Conservation (phyloP, 2,888 invertebrate species). For the Mesopsocus fuscifrons region DNA sequence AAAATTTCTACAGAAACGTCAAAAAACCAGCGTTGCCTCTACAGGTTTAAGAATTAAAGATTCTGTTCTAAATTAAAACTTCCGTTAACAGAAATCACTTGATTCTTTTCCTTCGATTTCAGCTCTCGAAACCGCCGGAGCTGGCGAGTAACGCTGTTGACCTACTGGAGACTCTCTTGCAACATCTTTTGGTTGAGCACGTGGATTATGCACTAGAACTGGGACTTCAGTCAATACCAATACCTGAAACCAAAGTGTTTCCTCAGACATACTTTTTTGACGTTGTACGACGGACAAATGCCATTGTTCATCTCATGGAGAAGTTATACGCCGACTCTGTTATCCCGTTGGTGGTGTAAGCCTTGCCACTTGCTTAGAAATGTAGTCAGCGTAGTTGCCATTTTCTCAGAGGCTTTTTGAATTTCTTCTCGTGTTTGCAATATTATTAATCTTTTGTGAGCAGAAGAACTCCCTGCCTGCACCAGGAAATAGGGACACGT, state of each 20-base stretch:
- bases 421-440: no score
- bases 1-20: no score
- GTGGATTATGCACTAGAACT: conserved; percentile 92
- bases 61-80: no score
- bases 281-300: conserved; percentile 80
- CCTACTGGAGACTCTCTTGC: conserved; percentile 66
- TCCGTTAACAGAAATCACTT: no score
- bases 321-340: conserved; percentile 83
- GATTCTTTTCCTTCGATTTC: conserved; percentile 19
- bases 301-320: conserved; percentile 80
- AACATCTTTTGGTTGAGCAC: conserved; percentile 75
- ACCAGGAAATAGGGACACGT: no score
- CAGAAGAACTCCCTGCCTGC: no score
- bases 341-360: conserved; percentile 70
- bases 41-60: no score
- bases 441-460: no score
- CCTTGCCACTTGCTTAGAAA: no score
- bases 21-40: no score
- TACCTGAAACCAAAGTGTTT: conserved; percentile 70
- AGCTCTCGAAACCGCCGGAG: conserved; percentile 64
- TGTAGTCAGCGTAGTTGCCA: neutral
- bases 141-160: conserved; percentile 55
- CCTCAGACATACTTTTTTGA: conserved; percentile 87
- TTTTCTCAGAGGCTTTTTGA: no score
- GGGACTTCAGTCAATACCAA: conserved; percentile 73